Evolutionary conservation across 1,140 invertebrate genomes (phyloP).

Genomic region (Neodiprion virginianus): DNA sequence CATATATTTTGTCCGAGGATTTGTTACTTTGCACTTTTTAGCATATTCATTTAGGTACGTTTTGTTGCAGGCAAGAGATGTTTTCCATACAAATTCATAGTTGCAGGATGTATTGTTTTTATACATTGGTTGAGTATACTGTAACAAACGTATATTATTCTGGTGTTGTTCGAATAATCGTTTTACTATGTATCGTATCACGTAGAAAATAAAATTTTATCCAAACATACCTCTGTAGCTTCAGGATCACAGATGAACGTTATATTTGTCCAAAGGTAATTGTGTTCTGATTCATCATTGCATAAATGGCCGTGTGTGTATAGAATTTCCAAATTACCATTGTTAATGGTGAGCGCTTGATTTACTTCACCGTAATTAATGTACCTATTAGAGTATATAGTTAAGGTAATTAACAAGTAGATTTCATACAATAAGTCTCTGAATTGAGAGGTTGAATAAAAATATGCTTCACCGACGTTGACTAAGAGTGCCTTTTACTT

Average conservation of each 20-base stretch:
- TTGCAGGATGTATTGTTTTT: constrained; percentile 40
- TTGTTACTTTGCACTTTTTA: constrained; percentile 39
- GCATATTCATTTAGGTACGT: constrained; percentile 36
- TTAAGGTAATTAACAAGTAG: constrained; percentile 15
- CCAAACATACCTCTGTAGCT: constrained; percentile 22
- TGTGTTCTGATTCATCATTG: constrained; percentile 22
- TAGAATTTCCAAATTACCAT: constrained; percentile 39
- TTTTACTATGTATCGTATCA: constrained; percentile 18
- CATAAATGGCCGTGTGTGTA: constrained; percentile 41
- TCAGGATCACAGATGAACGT: constrained; percentile 49
- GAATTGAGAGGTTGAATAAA: constrained; percentile 5
- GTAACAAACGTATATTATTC: constrained; percentile 21
- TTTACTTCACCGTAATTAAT: constrained; percentile 41
- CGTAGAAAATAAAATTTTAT: constrained; percentile 11
- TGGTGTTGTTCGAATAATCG: constrained; percentile 11
- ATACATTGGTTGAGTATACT: constrained; percentile 46
- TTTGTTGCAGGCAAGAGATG: constrained; percentile 45
- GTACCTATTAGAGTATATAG: constrained; percentile 32
- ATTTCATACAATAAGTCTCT: constrained; percentile 9
- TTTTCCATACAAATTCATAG: constrained; percentile 49
- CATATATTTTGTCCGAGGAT: constrained; percentile 46
- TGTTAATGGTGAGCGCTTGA: constrained; percentile 19
- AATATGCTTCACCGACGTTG: constrained; percentile 9
- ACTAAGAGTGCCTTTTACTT: constrained; percentile 13
- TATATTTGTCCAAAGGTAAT: constrained; percentile 30